These are phyloP conservation scores for zebrafish (Danio rerio) DNA, from an alignment of 2,113 vertebrate genomes.

Conservation along the genomic window GRCz12tu NC_133188.1:36518001-36518500, in stretches of 20 bases:
- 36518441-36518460: not conserved
- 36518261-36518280: conserved; percentile 91
- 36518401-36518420: conserved; percentile 88
- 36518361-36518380: conserved; percentile 78
- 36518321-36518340: conserved; percentile 78
- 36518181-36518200: not conserved
- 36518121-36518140: too few species aligned
- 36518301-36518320: conserved; percentile 95
- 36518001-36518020: too few species aligned
- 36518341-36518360: conserved; percentile 79
- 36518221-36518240: conserved; percentile 87
- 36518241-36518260: conserved; percentile 87
- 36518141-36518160: too few species aligned
- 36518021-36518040: too few species aligned
- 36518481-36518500: not conserved
- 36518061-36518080: too few species aligned
- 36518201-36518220: conserved; percentile 82
- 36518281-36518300: conserved; percentile 87
- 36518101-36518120: too few species aligned
- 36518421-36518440: conserved; percentile 66
- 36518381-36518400: conserved; percentile 86
- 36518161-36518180: too few species aligned
- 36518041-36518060: too few species aligned
- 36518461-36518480: not conserved
- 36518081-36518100: too few species aligned